Evolutionary conservation across 2,888 invertebrate genomes (phyloP), one percentile per base, ranked within the genome.

Genomic region (Eudemis profundana): DNA sequence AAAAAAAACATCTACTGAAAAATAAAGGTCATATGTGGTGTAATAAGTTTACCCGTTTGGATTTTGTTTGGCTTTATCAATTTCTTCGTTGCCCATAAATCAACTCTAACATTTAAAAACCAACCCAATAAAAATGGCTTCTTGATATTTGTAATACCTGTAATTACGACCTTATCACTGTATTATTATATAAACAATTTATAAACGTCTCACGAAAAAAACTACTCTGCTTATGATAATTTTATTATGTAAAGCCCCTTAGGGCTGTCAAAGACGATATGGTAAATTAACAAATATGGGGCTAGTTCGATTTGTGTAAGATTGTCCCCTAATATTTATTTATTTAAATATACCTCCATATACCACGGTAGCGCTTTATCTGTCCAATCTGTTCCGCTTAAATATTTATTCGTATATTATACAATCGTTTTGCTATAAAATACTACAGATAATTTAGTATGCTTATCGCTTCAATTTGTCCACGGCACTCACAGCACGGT

Each of bases 151-250:
- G 15, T 61, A 15, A 40, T 19, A 21, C 19, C 12, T 21, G 33
- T 27, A 4, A 17, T n/a, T n/a, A n/a, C n/a, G n/a, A n/a, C n/a
- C n/a, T n/a, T 12, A 62, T 14, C 23, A 14, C 21, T 27, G 14
- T 46, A 15, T 46, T 47, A 46, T 46, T 10, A 63, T 23, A 57
- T 42, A 36, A 50, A 50, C 57, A 21, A 57, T 50, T 57, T 64
- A 64, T 57, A 57, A 64, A 64, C 42, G 57, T 63, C 63, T 36
- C 19, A 29, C n/a, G 19, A 17, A 42, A 42, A 50, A 47, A 50
- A 44, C 49, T 46, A 50, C n/a, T 33, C 47, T 17, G 63, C 57
- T 64, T 64, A 64, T 64, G 63, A 42, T 57, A 50, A 64, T 64
- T n/a, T 50, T 56, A 50, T 64, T 57, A 44, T 42, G 42, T 64